A percentile compares a stretch with the other conserved stretches of the same genome.
Conservation (phyloP, 2,888 invertebrate genomes). For the Lithosia quadra region DNA sequence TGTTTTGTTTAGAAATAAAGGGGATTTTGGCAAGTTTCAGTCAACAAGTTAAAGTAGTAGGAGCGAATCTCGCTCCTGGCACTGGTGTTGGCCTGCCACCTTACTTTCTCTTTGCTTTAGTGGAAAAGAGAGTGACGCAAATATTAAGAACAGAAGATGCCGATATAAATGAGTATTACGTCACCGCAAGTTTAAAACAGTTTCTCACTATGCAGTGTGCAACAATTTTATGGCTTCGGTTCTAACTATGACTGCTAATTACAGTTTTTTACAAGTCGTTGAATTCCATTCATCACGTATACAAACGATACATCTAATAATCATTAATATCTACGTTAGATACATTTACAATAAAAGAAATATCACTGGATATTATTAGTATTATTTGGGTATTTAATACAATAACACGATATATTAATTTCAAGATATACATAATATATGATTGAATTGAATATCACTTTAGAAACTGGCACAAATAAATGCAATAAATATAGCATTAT, state of each 20-base stretch:
- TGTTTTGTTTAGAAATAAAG: conserved; percentile 39
- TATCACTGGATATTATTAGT: conserved; percentile 16
- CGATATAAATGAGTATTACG: conserved; percentile 18
- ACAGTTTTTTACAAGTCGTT: neutral
- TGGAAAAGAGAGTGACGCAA: conserved; percentile 22
- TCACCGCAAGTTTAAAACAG: conserved; percentile 16
- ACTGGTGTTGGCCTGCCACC: conserved; percentile 28
- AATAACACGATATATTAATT: neutral
- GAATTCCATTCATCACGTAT: neutral
- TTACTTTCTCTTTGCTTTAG: conserved; percentile 32
- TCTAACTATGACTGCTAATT: conserved; percentile 43
- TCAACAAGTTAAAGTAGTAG: conserved; percentile 37
- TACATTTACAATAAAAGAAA: neutral
- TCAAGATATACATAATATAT: conserved; percentile 11
- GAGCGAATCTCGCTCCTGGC: conserved; percentile 21
- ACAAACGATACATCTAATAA: neutral
- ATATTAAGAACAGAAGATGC: conserved; percentile 26
- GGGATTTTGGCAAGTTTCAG: conserved; percentile 37
- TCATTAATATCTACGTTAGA: neutral
- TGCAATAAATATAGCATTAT: conserved; percentile 37
- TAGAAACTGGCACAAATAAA: conserved; percentile 38
- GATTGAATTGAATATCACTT: conserved; percentile 30
- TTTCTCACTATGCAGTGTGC: conserved; percentile 2
- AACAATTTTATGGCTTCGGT: conserved; percentile 20
- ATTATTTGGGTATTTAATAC: neutral